Percentiles rank a stretch among this genome's conserved stretches.
phyloP scores from a whole-genome alignment of 2,888 invertebrate genomes.

The Amphipoea lucens region DNA sequence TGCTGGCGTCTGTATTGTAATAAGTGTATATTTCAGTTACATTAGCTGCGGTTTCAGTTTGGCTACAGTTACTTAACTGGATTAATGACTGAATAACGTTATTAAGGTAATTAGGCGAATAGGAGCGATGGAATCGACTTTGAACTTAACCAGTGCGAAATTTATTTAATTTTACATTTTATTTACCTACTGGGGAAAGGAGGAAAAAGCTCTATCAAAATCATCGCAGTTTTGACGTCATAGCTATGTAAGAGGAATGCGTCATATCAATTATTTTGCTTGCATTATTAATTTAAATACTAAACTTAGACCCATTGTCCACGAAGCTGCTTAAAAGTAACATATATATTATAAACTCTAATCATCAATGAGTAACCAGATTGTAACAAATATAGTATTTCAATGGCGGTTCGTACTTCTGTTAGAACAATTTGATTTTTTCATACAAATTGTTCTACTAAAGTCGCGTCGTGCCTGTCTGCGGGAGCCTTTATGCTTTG shows the following conservation, averaged over 20 bases:
- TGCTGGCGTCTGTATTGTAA: too few relatives aligned
- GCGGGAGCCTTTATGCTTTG: too few relatives aligned
- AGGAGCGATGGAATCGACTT: not conserved
- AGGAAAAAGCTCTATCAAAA: constrained; percentile 4
- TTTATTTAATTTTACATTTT: constrained; percentile 8
- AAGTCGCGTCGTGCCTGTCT: too few relatives aligned
- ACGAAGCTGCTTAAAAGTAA: not conserved
- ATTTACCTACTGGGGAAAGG: not conserved
- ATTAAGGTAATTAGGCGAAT: not conserved
- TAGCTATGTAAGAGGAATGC: not conserved
- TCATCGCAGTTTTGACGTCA: constrained; percentile 2
- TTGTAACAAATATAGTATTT: not conserved
- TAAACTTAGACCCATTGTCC: not conserved
- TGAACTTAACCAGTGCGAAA: not conserved
- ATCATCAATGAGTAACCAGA: not conserved
- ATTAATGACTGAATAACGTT: constrained; percentile 4
- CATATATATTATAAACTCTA: not conserved
- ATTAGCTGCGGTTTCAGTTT: constrained; percentile 4
- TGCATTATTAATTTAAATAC: not conserved
- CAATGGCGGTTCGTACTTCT: not conserved
- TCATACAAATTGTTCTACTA: too few relatives aligned
- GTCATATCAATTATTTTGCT: not conserved
- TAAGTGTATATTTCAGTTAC: not conserved
- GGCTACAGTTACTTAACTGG: not conserved
- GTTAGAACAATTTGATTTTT: too few relatives aligned